Evolutionary conservation across 2,113 vertebrate species (phyloP).

Genomic region (Xiphorhynchus elegans): DNA sequence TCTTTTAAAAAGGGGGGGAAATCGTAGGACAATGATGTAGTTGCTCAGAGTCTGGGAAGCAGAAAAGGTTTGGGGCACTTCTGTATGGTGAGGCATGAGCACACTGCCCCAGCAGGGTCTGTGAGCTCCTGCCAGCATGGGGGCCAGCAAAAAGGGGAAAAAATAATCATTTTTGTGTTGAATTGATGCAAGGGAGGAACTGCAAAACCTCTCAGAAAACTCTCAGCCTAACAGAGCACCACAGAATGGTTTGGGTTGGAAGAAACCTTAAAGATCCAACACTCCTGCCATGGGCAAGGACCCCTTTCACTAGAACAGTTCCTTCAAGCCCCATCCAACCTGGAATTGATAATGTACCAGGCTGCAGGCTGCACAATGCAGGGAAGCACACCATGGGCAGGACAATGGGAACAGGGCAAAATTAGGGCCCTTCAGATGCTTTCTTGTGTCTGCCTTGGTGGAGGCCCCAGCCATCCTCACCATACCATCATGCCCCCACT

Average conservation of each 20-base stretch:
- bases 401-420: neutral
- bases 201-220: neutral
- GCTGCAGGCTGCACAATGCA: neutral
- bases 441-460: neutral
- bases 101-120: neutral
- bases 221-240: neutral
- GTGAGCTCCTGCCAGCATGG: neutral
- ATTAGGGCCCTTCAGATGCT: neutral
- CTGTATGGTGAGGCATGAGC: rapidly evolving
- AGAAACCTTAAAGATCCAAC: neutral
- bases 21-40: neutral
- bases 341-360: neutral
- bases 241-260: neutral
- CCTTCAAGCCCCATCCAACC: neutral
- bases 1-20: neutral
- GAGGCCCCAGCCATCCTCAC: neutral
- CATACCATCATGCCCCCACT: rapidly evolving
- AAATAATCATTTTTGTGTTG: neutral
- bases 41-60: neutral
- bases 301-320: neutral
- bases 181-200: neutral
- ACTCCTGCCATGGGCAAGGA: neutral
- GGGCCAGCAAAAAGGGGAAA: neutral
- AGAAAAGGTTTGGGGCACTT: neutral
- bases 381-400: rapidly evolving